Base-by-base conservation (phyloP, 2,113 vertebrate species). In the pig (Sus scrofa) region DNA sequence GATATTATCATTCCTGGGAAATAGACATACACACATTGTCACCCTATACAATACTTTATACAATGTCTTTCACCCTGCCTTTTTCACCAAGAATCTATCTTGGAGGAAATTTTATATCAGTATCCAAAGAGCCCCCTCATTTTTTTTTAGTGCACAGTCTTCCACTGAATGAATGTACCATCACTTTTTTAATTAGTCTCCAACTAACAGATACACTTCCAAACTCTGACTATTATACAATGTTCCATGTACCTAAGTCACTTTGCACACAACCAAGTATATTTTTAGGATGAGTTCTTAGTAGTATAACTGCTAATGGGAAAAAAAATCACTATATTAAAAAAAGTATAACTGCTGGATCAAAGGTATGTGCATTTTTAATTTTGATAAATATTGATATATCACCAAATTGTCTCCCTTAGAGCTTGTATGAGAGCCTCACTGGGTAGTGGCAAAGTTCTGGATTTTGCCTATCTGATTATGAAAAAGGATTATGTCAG, bases 211-310 rank as follows among this genome's bases (percentile, higher is more conserved):
- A n/a, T n/a, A n/a, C n/a, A n/a, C n/a, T n/a, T n/a, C n/a, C n/a
- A n/a, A n/a, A n/a, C n/a, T n/a, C n/a, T 85, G 15, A 14, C 39
- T 74, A 39, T 79, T 77, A 77, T 22, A 52, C 27, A 60, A 58
- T 44, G 22, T 24, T 78, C 78, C 26, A 52, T 68, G 39, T 32
- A 58, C 30, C 27, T 78, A 95, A 84, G 26, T 82, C 30, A 65
- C 22, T 95, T 95, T 92, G 50, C 54, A 60, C 20, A 82, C 32
- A 87, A 86, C 56, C 67, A 95, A 84, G 32, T 60, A 65, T 52
- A 89, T 89, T 68, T 92, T 81, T 77, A 67, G 37, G 52, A 83
- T 77, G n/a, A 83, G 60, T 68, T 91, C 20, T 44, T 88, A 92
- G 52, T 60, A 88, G 15, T 52, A 22, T 44, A 91, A 95, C 73